These are phyloP conservation scores for Mesopsocus fuscifrons DNA, from an alignment of 2,888 invertebrate genomes.

Conservation along the genomic window DNA sequence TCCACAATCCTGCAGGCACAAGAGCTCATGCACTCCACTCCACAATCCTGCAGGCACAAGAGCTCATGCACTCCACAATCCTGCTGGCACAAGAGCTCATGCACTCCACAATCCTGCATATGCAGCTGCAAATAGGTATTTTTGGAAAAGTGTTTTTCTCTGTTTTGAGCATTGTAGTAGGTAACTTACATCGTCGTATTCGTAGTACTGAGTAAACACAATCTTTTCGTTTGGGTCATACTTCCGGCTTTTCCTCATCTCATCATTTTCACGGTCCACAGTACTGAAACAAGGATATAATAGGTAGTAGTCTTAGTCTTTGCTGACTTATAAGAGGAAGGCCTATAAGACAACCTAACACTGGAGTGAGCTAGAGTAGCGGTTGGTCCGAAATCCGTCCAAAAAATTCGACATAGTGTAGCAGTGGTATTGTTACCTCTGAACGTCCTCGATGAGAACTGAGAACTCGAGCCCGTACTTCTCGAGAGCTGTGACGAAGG, in stretches of 20 bases:
- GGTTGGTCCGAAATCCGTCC: too few species aligned
- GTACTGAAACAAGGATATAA: too few species aligned
- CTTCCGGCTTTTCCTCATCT: background rate
- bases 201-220: background rate
- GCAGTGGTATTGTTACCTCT: too few species aligned
- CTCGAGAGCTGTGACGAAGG: background rate
- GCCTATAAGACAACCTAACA: too few species aligned
- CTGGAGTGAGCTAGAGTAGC: too few species aligned
- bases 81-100: background rate
- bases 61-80: too few species aligned
- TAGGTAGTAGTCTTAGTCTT: too few species aligned
- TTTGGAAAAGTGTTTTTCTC: background rate
- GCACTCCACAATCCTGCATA: background rate
- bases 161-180: background rate
- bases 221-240: background rate
- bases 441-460: background rate
- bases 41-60: too few species aligned
- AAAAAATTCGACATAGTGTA: too few species aligned
- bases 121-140: background rate
- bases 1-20: background rate
- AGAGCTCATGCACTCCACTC: too few species aligned
- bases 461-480: background rate
- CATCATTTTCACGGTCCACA: background rate
- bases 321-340: too few species aligned
- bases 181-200: constrained; percentile 7